Conservation (phyloP, 2,797 vertebrate species). For the Halcyon chelicuti region DNA sequence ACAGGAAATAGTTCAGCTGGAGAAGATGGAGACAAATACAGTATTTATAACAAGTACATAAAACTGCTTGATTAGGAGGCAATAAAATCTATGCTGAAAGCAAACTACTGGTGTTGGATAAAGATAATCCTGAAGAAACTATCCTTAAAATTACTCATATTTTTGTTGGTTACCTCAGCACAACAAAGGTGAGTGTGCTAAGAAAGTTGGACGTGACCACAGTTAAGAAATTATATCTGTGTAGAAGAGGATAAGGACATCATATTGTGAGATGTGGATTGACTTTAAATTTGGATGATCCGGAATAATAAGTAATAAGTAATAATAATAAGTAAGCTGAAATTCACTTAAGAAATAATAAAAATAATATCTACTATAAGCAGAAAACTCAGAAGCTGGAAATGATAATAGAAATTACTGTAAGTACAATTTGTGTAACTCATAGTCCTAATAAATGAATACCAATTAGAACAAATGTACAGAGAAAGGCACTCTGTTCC, state of each 20-base stretch:
- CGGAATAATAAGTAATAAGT: neutral
- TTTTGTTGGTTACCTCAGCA: neutral
- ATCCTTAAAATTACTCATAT: neutral
- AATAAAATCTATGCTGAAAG: neutral
- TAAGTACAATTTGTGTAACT: neutral
- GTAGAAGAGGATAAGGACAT: neutral
- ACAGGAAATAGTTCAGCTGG: neutral
- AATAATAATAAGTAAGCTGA: neutral
- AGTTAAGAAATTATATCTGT: neutral
- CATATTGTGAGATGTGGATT: neutral
- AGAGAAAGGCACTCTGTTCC: neutral
- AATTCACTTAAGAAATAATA: neutral
- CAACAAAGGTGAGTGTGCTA: neutral
- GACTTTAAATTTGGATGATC: neutral
- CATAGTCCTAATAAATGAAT: neutral
- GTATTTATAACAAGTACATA: neutral
- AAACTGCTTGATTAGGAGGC: neutral
- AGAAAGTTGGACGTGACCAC: neutral
- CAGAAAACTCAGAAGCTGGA: neutral
- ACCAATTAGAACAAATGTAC: neutral
- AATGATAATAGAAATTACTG: neutral
- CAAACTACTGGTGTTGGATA: neutral
- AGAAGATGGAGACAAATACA: neutral
- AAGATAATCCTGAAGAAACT: neutral
- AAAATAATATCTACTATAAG: neutral